Conservation (phyloP, 2,113 vertebrate species). For the Chrysemys picta region DNA sequence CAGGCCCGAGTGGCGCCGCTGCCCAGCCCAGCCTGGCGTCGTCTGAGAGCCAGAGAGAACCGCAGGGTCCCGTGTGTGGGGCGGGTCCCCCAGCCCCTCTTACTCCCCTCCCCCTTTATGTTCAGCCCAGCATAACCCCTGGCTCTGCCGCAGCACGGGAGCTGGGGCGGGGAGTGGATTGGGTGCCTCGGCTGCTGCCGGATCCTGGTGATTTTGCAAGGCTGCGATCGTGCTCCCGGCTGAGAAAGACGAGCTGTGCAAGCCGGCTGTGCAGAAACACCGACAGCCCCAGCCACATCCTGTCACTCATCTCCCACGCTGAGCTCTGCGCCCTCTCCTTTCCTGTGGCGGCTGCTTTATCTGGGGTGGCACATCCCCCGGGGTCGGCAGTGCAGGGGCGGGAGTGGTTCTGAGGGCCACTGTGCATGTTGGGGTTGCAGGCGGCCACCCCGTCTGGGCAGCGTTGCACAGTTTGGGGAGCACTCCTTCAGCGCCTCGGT, state of each 20-base stretch:
- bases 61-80: neutral
- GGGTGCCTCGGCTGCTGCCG: neutral
- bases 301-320: neutral
- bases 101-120: neutral
- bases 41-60: neutral
- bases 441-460: neutral
- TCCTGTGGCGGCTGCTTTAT: rapidly evolving
- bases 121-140: neutral
- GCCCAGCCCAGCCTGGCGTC: neutral
- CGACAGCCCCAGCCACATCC: neutral
- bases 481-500: neutral
- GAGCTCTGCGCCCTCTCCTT: neutral
- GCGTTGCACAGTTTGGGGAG: rapidly evolving
- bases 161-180: neutral
- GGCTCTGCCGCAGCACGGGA: neutral
- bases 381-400: rapidly evolving
- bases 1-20: neutral
- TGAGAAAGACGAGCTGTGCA: neutral
- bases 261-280: neutral
- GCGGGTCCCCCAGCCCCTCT: too few species aligned
- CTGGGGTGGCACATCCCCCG: rapidly evolving
- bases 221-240: neutral
- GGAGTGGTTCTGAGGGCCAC: neutral
- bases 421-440: neutral
- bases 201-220: neutral